phyloP scores from a whole-genome alignment of 2,888 invertebrate genomes.

The Aphodius sticticus region DNA sequence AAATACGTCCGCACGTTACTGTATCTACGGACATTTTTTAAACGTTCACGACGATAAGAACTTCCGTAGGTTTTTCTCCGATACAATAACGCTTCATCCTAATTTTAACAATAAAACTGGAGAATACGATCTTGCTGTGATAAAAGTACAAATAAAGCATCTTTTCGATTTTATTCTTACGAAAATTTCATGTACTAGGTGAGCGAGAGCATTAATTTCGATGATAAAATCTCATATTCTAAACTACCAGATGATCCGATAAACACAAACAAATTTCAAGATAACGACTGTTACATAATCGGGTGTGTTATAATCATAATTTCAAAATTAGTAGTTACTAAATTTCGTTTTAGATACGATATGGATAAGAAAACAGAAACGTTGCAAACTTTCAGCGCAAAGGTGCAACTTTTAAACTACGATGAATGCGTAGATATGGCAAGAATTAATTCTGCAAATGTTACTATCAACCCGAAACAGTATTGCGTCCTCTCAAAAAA shows the following conservation, averaged over 20 bases:
- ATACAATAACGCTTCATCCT: slow-evolving; percentile 6
- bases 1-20: background rate
- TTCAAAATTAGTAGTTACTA: background rate
- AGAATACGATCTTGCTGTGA: slow-evolving; percentile 10
- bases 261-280: background rate
- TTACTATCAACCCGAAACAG: background rate
- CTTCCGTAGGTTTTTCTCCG: background rate
- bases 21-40: slow-evolving; percentile 7
- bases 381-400: slow-evolving; percentile 11
- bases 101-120: background rate
- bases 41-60: background rate
- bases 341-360: slow-evolving; percentile 1
- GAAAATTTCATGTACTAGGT: background rate
- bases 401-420: slow-evolving; percentile 1
- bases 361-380: background rate
- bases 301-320: background rate
- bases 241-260: slow-evolving; percentile 15
- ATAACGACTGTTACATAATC: slow-evolving; percentile 8
- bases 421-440: slow-evolving; percentile 18
- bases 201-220: background rate
- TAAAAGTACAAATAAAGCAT: background rate
- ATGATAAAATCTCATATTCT: background rate
- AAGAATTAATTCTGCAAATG: background rate
- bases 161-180: background rate
- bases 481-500: slow-evolving; percentile 10